Conservation (phyloP, 2,113 vertebrate genomes). For the Pyxicephalus adspersus region DNA sequence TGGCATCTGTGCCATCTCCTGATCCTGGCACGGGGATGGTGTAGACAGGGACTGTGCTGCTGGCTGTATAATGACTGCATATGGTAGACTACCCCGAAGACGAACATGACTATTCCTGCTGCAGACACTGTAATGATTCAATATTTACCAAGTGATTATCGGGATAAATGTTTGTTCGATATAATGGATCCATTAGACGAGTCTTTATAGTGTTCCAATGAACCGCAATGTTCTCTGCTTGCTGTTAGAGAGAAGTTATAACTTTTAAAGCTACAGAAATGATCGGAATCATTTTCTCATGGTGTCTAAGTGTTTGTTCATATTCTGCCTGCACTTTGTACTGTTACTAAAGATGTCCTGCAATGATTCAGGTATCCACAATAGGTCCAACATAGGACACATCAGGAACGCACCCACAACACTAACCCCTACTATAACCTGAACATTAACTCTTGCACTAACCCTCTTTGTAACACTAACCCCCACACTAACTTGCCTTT, state of each 20-base stretch:
- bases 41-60: constrained; percentile 26
- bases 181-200: background rate
- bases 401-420: too few species aligned
- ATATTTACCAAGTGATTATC: constrained; percentile 31
- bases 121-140: constrained; percentile 27
- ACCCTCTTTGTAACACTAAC: too few species aligned
- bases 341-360: too few species aligned
- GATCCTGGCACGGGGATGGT: constrained; percentile 30
- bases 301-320: too few species aligned
- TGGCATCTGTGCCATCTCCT: constrained; percentile 31
- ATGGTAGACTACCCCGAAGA: constrained; percentile 36
- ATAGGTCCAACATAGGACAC: too few species aligned
- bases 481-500: too few species aligned
- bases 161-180: constrained; percentile 35
- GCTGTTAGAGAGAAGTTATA: background rate
- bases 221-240: background rate
- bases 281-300: too few species aligned
- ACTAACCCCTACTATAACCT: too few species aligned
- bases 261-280: too few species aligned
- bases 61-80: constrained; percentile 15
- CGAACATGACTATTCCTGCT: background rate
- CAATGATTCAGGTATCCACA: too few species aligned
- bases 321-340: too few species aligned
- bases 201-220: background rate
- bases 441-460: too few species aligned